phyloP scores from a whole-genome alignment of 2,113 vertebrate genomes.

The Tympanuchus pallidicinctus region DNA sequence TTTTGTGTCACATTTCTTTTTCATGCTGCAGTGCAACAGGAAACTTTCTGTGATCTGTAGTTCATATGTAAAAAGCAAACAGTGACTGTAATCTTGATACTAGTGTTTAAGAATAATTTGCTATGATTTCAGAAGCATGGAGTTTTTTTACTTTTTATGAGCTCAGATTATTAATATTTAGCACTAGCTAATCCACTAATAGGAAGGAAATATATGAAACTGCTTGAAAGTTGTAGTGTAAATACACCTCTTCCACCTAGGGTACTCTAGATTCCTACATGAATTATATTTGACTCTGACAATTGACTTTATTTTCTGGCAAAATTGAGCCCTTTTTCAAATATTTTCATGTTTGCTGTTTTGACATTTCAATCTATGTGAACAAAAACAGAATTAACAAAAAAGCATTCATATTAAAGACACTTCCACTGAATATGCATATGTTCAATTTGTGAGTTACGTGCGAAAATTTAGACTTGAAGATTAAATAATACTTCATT shows the following conservation, averaged over 20 bases:
- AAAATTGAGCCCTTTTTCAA: conserved; percentile 44
- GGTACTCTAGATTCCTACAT: conserved; percentile 1
- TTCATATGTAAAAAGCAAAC: conserved; percentile 55
- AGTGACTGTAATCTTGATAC: conserved; percentile 26
- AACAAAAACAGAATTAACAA: conserved; percentile 27
- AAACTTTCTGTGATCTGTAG: conserved; percentile 67
- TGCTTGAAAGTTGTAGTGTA: background rate
- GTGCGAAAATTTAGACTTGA: background rate
- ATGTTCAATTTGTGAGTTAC: conserved; percentile 34
- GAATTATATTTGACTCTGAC: conserved; percentile 1
- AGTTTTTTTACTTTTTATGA: background rate
- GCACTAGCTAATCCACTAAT: conserved; percentile 10
- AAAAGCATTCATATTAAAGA: conserved; percentile 37
- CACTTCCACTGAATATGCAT: conserved; percentile 36
- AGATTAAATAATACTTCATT: background rate
- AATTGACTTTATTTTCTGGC: conserved; percentile 31
- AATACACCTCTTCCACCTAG: background rate
- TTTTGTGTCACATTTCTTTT: conserved; percentile 33
- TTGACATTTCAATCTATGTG: conserved; percentile 24
- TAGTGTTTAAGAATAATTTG: conserved; percentile 36
- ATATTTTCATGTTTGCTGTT: conserved; percentile 58
- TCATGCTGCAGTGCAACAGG: conserved; percentile 73
- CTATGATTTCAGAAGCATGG: conserved; percentile 45
- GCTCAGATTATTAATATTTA: conserved; percentile 38
- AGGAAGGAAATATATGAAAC: background rate